Conservation (phyloP, 2,797 vertebrate species). For the Triplophysa bombifrons region DNA sequence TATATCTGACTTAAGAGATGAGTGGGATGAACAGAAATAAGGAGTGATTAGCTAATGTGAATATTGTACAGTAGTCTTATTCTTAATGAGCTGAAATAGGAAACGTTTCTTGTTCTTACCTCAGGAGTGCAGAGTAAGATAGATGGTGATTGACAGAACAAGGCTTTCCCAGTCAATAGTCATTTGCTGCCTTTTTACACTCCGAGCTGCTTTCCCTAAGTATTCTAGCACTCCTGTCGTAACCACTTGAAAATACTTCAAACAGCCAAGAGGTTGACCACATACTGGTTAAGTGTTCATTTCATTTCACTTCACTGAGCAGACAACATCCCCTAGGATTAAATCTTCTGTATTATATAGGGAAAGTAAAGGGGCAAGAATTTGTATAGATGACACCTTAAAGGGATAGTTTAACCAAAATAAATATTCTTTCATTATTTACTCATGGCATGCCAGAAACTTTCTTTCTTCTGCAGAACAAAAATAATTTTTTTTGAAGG, state of each 20-base stretch:
- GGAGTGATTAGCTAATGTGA: background rate
- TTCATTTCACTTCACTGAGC: background rate
- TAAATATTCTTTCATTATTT: too few species aligned
- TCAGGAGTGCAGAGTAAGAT: constrained; percentile 1
- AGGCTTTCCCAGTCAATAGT: constrained; percentile 6
- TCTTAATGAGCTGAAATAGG: background rate
- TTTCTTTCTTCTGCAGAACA: too few species aligned
- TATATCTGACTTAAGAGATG: background rate
- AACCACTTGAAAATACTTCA: constrained; percentile 20
- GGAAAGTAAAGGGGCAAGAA: too few species aligned
- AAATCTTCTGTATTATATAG: too few species aligned
- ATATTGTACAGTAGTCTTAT: background rate
- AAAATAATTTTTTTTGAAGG: too few species aligned
- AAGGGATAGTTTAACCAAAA: background rate
- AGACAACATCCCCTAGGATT: background rate
- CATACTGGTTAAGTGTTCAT: constrained; percentile 16
- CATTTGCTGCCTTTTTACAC: background rate
- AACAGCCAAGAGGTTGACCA: background rate
- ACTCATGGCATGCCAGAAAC: too few species aligned
- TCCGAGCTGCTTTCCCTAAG: background rate
- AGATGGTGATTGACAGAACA: background rate
- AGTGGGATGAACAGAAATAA: background rate
- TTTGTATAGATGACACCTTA: background rate
- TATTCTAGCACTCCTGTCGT: constrained; percentile 15
- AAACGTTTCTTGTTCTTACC: background rate